Evolutionary conservation across 2,888 invertebrate species (phyloP), one percentile per base, ranked within the genome.

Genomic region (Notodonta dromedarius): DNA sequence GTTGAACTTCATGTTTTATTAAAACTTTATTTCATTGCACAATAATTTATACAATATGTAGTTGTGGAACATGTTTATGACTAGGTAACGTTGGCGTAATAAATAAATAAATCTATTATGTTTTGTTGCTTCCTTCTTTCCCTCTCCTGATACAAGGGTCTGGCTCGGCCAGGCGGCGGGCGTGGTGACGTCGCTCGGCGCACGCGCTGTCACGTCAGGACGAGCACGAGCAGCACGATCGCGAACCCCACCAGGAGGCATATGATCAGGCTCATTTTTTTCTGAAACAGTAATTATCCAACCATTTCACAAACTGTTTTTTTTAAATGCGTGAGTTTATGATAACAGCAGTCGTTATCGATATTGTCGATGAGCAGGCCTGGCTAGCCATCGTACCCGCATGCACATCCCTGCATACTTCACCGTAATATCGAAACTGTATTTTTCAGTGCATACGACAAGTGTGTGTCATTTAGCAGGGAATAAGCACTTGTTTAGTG

Each of bases 161-260:
- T 24, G 24, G 9, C 14, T 11, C 9, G 51, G 32, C 32, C 32
- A 24, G 52, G 6, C 14, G 32, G 52, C 32, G 52, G 6, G 35
- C 35, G 35, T 4, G 32, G 39, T 9, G 32, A 8, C 35, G 54
- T 24, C n/a, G 6, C 54, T n/a, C n/a, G 8, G 39, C 39, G n/a
- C 51, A 0, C n/a, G 5, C 50, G 57, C 13, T 24, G 62, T 77
- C 73, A 89, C 75, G 91, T 90, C 65, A 77, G 62, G 13, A 86
- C 71, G 7, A 93, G 83, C 69, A 93, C 90, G 40, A 91, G 75
- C 63, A 93, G 71, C 69, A 93, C 89, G 46, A 92, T 67, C 16
- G 86, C 76, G 74, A 85, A 82, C 12, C 92, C 93, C 35, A 78
- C 79, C 64, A 77, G 79, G 57, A 93, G 63, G 72, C 92, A 92